Base-by-base conservation (phyloP, 1,140 invertebrate genomes). In the Hyphantria cunea region DNA sequence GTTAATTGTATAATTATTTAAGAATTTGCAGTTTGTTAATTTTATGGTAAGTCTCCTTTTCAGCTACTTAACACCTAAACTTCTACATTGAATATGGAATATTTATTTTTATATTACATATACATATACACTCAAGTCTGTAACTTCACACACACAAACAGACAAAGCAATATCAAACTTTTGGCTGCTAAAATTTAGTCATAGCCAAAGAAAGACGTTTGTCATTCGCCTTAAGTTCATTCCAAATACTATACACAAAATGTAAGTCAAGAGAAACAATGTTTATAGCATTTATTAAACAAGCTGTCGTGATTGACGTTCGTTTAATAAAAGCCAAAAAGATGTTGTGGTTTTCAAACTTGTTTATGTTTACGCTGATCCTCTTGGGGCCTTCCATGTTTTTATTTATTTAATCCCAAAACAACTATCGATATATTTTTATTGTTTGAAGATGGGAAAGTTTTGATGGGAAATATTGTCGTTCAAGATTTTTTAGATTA, bases 251-350 rank as follows among this genome's bases (percentile, higher is more conserved):
- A 25, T 25, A 25, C 60, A 33, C 4, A 39, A 47, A 62, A 68
- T 53, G 68, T 58, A 76, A 75, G 68, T 70, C 49, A 71, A 71
- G 72, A 69, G 64, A 77, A 80, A 76, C 76, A 78, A 74, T 80
- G 78, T 79, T 81, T 78, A 76, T 74, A 76, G 66, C 74, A 68
- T 82, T 82, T 84, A 82, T 82, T 80, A 82, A 78, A 77, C 72
- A 76, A 79, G 68, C 78, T 53, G 66, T 65, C 64, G 72, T 85
- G 82, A 85, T 74, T 85, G 82, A 85, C 82, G 78, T 80, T 70
- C 70, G 64, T 78, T 83, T 85, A 82, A 82, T 83, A 83, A 85
- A 80, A 70, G 68, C 63, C 53, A 68, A 65, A 72, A 69, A 39
- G 56, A 64, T 64, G 61, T 64, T 50, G 50, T 39, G 55, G 54